A percentile compares a stretch with the other conserved stretches of the same genome.
These are phyloP conservation scores for Psettodes erumei DNA, from an alignment of 2,113 vertebrate species.

Conservation along the genomic window DNA sequence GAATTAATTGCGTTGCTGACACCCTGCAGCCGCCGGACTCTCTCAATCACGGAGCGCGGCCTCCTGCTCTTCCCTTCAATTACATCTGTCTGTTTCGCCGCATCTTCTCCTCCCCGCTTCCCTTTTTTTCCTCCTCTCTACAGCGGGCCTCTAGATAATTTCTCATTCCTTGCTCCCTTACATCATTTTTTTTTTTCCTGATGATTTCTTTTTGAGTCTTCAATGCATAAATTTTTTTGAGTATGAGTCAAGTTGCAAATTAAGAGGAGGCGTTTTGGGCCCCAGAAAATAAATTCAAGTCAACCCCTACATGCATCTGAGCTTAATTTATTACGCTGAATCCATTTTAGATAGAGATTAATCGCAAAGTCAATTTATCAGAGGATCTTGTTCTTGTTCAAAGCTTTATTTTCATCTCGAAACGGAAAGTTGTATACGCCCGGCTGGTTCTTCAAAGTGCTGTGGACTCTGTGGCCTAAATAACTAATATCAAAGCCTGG, in stretches of 20 bases:
- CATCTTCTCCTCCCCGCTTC: neutral
- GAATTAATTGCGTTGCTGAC: neutral
- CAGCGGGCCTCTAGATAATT: neutral
- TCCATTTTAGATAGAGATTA: constrained; percentile 58
- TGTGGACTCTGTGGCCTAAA: constrained; percentile 72
- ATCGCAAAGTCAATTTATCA: constrained; percentile 62
- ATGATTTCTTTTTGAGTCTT: constrained; percentile 5
- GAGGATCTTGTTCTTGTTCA: constrained; percentile 58
- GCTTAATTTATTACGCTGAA: constrained; percentile 57
- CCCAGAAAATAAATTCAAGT: neutral
- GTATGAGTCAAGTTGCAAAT: constrained; percentile 12
- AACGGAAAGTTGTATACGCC: constrained; percentile 52
- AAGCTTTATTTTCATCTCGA: constrained; percentile 52
- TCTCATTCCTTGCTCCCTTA: neutral
- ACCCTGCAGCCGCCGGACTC: neutral
- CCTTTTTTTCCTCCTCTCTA: neutral
- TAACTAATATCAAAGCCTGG: constrained; percentile 72
- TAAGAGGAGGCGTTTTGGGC: neutral
- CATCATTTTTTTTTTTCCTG: neutral
- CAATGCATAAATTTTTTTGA: neutral
- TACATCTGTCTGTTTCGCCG: neutral
- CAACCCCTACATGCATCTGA: constrained; percentile 29
- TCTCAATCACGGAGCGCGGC: neutral
- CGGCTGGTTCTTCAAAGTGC: constrained; percentile 65
- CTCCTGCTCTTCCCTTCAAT: neutral